phyloP scores from a whole-genome alignment of 1,140 invertebrate genomes.

The Ganaspis sp. region DNA sequence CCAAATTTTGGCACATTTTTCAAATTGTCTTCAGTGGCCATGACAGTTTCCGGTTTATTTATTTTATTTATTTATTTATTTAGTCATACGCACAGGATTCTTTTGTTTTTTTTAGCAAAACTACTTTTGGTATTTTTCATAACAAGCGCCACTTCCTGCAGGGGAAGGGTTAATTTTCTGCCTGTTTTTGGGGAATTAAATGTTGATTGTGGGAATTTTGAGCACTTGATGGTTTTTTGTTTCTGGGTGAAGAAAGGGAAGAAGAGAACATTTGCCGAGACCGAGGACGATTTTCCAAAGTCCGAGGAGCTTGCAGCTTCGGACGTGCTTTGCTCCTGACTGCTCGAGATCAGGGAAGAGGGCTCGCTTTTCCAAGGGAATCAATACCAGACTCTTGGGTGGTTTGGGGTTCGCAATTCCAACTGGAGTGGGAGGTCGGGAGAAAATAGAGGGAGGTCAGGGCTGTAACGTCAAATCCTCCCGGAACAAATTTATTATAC shows the following conservation, averaged over 20 bases:
- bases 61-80: neutral
- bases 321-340: conserved; percentile 70
- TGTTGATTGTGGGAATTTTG: too few relatives aligned
- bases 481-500: neutral
- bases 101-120: too few relatives aligned
- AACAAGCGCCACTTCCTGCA: too few relatives aligned
- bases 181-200: too few relatives aligned
- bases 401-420: conserved; percentile 52
- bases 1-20: neutral
- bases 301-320: conserved; percentile 53
- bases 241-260: neutral
- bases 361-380: conserved; percentile 69
- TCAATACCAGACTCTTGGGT: conserved; percentile 71
- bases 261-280: neutral
- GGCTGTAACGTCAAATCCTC: neutral
- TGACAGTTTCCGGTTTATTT: neutral
- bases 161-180: too few relatives aligned
- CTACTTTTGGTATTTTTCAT: too few relatives aligned
- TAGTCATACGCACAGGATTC: too few relatives aligned
- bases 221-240: neutral
- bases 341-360: conserved; percentile 70
- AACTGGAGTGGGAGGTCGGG: conserved; percentile 43
- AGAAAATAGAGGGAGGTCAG: conserved; percentile 7
- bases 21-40: neutral
- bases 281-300: conserved; percentile 42